Evolutionary conservation across 2,113 vertebrate genomes (phyloP).

Genomic region (Coracopsis vasa): DNA sequence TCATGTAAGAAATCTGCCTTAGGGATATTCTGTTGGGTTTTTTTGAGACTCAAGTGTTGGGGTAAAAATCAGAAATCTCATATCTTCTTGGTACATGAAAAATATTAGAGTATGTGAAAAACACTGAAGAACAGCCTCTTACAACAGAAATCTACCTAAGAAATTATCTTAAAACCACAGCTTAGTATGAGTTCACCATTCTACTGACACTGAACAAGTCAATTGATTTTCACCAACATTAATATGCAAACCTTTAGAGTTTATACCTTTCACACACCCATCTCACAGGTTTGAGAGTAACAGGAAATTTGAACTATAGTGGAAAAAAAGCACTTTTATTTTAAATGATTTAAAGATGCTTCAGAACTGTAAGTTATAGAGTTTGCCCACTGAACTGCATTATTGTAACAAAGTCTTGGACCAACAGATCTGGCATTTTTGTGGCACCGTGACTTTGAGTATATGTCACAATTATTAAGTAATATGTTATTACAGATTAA

Average conservation of each 20-base stretch:
- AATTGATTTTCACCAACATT: neutral
- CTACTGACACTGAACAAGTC: neutral
- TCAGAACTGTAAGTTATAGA: neutral
- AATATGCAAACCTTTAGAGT: neutral
- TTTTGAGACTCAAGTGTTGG: neutral
- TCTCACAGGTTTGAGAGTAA: neutral
- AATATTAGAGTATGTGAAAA: neutral
- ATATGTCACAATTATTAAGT: neutral
- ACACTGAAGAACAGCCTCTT: neutral
- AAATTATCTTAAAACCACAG: neutral
- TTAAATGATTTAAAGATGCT: neutral
- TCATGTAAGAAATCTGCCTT: neutral
- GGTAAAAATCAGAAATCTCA: neutral
- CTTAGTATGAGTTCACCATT: neutral
- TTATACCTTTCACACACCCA: neutral
- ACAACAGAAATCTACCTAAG: neutral
- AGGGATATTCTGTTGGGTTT: neutral
- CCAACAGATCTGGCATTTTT: neutral
- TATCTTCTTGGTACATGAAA: neutral
- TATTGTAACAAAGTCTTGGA: neutral
- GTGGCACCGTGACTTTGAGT: neutral
- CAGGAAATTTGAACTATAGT: rapidly evolving
- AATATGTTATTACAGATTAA: neutral
- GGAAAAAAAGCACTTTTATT: neutral
- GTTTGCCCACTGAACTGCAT: neutral